These are phyloP conservation scores for Potamarius usumacintae DNA, from an alignment of 2,113 vertebrate genomes.

Conservation along the genomic window DNA sequence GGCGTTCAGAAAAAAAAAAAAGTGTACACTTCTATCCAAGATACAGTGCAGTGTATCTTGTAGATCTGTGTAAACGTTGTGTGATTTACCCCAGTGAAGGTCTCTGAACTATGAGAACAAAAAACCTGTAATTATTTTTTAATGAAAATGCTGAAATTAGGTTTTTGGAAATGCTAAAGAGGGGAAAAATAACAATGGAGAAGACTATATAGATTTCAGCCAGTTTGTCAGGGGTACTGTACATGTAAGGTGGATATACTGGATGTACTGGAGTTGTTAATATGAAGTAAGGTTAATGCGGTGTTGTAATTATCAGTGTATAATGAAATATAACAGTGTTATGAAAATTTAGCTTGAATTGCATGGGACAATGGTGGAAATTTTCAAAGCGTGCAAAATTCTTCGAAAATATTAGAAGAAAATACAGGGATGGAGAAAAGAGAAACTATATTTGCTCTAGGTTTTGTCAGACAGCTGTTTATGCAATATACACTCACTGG, in stretches of 20 bases:
- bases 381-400: neutral
- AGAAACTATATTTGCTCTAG: neutral
- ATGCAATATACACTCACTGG: too few species aligned
- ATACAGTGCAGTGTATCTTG: neutral
- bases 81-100: neutral
- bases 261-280: neutral
- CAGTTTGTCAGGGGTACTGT: too few species aligned
- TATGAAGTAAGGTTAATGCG: neutral
- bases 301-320: neutral
- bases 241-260: too few species aligned
- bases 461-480: neutral
- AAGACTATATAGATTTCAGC: too few species aligned
- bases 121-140: too few species aligned
- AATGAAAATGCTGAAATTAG: too few species aligned
- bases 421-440: neutral
- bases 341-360: neutral
- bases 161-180: too few species aligned
- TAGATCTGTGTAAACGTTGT: neutral
- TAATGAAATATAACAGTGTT: neutral
- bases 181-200: too few species aligned
- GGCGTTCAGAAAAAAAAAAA: neutral
- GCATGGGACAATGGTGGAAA: neutral
- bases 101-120: too few species aligned
- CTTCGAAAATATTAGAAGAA: neutral
- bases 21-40: neutral